These are phyloP conservation scores for Dasyornis broadbenti DNA, from an alignment of 2,113 vertebrate genomes.

Conservation along the genomic window DNA sequence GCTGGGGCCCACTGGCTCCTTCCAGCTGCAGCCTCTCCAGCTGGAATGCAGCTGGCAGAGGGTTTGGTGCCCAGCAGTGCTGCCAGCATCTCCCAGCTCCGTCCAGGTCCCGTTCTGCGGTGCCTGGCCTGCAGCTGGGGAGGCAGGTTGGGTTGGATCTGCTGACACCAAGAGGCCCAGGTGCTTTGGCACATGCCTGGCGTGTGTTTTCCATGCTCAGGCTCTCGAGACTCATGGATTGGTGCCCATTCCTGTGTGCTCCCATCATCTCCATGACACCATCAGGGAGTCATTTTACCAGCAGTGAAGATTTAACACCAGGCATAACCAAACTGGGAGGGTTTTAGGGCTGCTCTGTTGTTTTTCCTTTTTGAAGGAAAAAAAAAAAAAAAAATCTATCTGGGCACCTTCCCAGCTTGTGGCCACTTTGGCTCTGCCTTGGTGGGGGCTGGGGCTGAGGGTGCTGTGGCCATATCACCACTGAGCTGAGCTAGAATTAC, in stretches of 20 bases:
- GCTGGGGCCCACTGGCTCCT: not conserved
- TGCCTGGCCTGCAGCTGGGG: rapidly evolving
- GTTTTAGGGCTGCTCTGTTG: not conserved
- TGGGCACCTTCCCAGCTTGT: not conserved
- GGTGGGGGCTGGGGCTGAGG: rapidly evolving
- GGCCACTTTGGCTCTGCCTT: not conserved
- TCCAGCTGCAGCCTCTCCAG: not conserved
- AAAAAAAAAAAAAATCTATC: not conserved
- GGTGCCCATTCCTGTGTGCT: rapidly evolving
- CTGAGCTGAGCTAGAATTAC: not conserved
- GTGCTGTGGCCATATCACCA: rapidly evolving
- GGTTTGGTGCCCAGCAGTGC: not conserved
- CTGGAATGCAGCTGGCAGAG: not conserved
- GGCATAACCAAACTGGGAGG: not conserved
- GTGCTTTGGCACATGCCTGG: not conserved
- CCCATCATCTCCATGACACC: rapidly evolving
- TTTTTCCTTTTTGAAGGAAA: not conserved
- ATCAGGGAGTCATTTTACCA: not conserved
- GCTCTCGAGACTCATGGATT: rapidly evolving
- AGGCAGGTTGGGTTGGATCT: rapidly evolving
- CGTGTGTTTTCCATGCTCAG: rapidly evolving
- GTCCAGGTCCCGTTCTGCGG: rapidly evolving
- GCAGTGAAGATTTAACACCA: rapidly evolving
- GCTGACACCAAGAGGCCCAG: rapidly evolving
- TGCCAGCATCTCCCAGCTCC: not conserved